A percentile compares a stretch with the other conserved stretches of the same genome.
These are phyloP conservation scores for Microctenopoma steveboyesi DNA, from an alignment of 2,797 vertebrate species.

Conservation along the genomic window DNA sequence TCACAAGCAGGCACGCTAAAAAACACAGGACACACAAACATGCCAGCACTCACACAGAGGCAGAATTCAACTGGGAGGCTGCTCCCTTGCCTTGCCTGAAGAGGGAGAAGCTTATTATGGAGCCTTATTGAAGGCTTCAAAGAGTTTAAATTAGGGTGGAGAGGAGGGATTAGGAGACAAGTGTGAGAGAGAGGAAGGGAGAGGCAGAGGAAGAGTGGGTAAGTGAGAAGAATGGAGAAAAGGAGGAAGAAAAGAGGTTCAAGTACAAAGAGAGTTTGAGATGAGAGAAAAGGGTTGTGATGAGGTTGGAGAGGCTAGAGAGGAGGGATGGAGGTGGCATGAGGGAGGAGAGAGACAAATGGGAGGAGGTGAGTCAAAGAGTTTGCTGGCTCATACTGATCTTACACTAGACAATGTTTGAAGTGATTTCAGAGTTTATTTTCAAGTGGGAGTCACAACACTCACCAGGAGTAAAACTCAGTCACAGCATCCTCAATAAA, in stretches of 20 bases:
- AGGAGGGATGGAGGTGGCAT: conserved; percentile 49
- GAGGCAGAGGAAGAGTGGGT: conserved; percentile 62
- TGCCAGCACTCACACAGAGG: conserved; percentile 65
- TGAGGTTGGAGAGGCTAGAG: conserved; percentile 26
- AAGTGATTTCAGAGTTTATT: conserved; percentile 69
- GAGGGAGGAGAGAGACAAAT: conserved; percentile 50
- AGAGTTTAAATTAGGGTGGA: conserved; percentile 85
- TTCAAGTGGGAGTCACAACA: conserved; percentile 59
- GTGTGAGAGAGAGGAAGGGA: conserved; percentile 69
- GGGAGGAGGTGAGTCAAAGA: conserved; percentile 65
- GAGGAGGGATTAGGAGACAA: conserved; percentile 80
- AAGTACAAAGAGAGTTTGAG: conserved; percentile 56
- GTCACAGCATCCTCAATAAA: conserved; percentile 27
- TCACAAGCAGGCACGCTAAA: conserved; percentile 69
- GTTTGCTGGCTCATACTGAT: conserved; percentile 70
- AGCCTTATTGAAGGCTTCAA: conserved; percentile 84
- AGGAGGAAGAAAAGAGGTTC: conserved; percentile 56
- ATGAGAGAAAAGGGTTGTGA: conserved; percentile 42
- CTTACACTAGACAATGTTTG: conserved; percentile 62
- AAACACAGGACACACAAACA: conserved; percentile 68
- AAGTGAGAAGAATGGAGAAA: conserved; percentile 63
- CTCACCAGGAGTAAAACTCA: conserved; percentile 49
- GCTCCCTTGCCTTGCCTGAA: conserved; percentile 79
- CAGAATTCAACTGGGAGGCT: conserved; percentile 78
- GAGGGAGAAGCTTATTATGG: conserved; percentile 84